Evolutionary conservation across 2,888 invertebrate genomes (phyloP).

Genomic region (Ophioninae sp.): DNA sequence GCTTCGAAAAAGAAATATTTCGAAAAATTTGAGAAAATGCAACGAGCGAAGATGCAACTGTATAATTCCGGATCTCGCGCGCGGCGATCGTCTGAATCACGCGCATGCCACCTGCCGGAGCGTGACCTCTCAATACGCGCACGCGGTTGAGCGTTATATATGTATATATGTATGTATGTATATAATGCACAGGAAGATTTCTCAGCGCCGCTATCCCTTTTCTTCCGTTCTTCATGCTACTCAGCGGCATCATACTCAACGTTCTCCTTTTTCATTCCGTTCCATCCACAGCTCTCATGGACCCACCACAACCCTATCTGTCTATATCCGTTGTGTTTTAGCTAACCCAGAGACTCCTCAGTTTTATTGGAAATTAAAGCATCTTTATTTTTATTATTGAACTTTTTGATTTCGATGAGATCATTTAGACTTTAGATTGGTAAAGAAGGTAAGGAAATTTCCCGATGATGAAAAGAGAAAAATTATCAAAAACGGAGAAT

Average conservation of each 20-base stretch:
- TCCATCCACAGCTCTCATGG: background rate
- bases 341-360: background rate
- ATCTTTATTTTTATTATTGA: background rate
- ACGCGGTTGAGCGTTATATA: slow-evolving; percentile 52
- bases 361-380: background rate
- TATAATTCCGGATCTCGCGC: slow-evolving; percentile 54
- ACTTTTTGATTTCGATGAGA: background rate
- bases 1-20: background rate
- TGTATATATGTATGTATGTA: slow-evolving; percentile 57
- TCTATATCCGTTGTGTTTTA: background rate
- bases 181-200: slow-evolving; percentile 58
- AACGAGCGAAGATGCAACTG: slow-evolving; percentile 44
- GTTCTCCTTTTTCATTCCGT: slow-evolving; percentile 46
- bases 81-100: slow-evolving; percentile 74
- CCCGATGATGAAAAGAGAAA: background rate
- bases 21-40: slow-evolving; percentile 10
- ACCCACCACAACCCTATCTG: background rate
- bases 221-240: slow-evolving; percentile 52
- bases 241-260: slow-evolving; percentile 27
- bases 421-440: background rate
- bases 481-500: background rate
- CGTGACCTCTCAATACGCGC: slow-evolving; percentile 77
- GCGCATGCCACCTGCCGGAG: slow-evolving; percentile 77
- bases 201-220: slow-evolving; percentile 50
- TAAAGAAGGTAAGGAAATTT: background rate